Conservation (phyloP, 2,797 vertebrate genomes). For the Pseudochirops cupreus region DNA sequence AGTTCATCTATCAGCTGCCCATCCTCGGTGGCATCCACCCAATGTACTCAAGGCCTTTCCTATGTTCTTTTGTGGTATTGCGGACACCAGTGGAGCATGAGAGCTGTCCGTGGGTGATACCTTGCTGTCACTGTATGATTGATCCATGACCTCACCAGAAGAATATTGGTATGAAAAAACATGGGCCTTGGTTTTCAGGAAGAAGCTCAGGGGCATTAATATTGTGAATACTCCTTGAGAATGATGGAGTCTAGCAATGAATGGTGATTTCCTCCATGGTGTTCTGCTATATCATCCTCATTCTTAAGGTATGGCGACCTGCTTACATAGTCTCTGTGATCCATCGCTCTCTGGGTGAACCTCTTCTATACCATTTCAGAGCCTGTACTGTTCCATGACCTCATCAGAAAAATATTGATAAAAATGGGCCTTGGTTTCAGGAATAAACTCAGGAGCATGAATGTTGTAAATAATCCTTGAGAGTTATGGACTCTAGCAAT, state of each 20-base stretch:
- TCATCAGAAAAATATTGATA: background rate
- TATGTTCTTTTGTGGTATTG: background rate
- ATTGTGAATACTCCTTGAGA: conserved; percentile 13
- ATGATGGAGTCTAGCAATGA: conserved; percentile 4
- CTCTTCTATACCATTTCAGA: background rate
- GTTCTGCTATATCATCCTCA: background rate
- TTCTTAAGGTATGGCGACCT: background rate
- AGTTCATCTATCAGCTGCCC: background rate
- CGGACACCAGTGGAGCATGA: background rate
- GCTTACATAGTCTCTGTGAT: background rate
- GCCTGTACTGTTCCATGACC: background rate
- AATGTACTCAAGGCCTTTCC: background rate
- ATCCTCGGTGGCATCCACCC: background rate
- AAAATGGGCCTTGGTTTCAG: background rate
- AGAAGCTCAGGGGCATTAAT: background rate
- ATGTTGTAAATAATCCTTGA: conserved; percentile 4
- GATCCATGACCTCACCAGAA: background rate
- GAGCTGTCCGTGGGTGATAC: background rate
- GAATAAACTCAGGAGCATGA: background rate
- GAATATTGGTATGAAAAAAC: background rate
- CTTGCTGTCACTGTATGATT: background rate
- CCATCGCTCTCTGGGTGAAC: background rate
- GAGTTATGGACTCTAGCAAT: conserved; percentile 16
- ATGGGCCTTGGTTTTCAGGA: background rate
- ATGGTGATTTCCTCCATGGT: background rate